phyloP scores from a whole-genome alignment of 2,797 vertebrate genomes.

The Fundulus diaphanus region DNA sequence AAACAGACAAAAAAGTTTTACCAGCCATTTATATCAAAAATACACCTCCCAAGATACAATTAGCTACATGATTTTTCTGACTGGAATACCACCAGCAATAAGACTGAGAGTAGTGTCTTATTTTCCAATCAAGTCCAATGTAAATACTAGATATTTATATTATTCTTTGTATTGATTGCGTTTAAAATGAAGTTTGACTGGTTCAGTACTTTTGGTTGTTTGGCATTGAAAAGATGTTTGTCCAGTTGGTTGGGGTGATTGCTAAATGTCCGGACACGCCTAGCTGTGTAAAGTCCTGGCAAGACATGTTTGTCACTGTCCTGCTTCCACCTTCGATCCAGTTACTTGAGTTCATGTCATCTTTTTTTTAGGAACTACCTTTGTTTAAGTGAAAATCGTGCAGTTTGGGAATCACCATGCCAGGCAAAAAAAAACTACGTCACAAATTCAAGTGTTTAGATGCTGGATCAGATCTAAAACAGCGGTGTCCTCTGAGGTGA shows the following conservation, averaged over 20 bases:
- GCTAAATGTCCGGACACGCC: not conserved
- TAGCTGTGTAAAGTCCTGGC: not conserved
- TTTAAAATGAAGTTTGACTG: not conserved
- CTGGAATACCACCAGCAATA: not conserved
- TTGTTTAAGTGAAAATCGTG: conserved; percentile 20
- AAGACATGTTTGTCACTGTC: conserved; percentile 11
- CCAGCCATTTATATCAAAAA: no score
- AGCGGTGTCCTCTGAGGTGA: conserved; percentile 8
- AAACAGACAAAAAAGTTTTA: no score
- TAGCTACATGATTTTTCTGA: no score
- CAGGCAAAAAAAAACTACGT: conserved; percentile 25
- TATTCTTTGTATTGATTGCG: not conserved
- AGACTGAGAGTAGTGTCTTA: not conserved
- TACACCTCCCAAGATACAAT: no score
- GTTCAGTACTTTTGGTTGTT: not conserved
- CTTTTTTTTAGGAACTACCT: conserved; percentile 52
- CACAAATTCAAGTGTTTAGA: conserved; percentile 29
- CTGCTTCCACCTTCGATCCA: conserved; percentile 10
- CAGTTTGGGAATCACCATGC: conserved; percentile 22
- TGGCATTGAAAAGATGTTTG: not conserved
- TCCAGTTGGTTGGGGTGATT: not conserved
- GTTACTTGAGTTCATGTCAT: conserved; percentile 28
- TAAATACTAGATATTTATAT: not conserved
- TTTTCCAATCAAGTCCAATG: not conserved
- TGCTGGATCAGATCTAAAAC: not conserved